phyloP scores from a whole-genome alignment of 1,140 invertebrate genomes.

The Drosophila persimilis region DNA sequence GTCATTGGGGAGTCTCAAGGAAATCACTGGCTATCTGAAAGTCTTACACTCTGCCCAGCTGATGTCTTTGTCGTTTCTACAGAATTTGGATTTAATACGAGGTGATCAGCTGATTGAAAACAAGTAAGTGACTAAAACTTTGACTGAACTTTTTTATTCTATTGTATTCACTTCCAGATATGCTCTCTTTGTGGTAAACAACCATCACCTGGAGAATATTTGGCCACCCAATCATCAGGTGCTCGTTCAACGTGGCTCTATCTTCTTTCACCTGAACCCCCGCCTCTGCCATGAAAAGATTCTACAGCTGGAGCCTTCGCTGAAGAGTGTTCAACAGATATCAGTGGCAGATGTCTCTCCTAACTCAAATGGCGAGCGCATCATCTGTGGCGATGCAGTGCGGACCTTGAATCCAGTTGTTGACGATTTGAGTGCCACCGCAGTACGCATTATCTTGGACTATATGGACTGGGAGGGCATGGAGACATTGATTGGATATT shows the following conservation, averaged over 20 bases:
- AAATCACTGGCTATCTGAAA: slow-evolving; percentile 91
- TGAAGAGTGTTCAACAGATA: slow-evolving; percentile 71
- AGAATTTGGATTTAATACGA: slow-evolving; percentile 82
- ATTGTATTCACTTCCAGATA: slow-evolving; percentile 82
- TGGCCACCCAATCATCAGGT: slow-evolving; percentile 89
- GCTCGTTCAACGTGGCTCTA: slow-evolving; percentile 85
- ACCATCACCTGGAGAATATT: slow-evolving; percentile 95
- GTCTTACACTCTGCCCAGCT: slow-evolving; percentile 90
- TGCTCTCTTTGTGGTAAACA: slow-evolving; percentile 91
- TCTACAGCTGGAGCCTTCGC: slow-evolving; percentile 64
- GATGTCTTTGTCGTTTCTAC: slow-evolving; percentile 90
- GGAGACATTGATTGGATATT: slow-evolving; percentile 89
- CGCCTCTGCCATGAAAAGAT: slow-evolving; percentile 95
- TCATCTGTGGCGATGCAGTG: slow-evolving; percentile 86
- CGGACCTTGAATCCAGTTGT: slow-evolving; percentile 28
- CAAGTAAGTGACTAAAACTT: slow-evolving; percentile 39
- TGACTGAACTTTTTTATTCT: not conserved
- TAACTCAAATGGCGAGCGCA: slow-evolving; percentile 96
- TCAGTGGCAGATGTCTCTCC: slow-evolving; percentile 90
- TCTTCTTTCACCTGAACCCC: slow-evolving; percentile 97
- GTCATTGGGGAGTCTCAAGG: slow-evolving; percentile 88
- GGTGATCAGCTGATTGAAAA: slow-evolving; percentile 65
- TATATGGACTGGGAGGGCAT: slow-evolving; percentile 85
- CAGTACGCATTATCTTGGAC: slow-evolving; percentile 87
- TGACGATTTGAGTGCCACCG: slow-evolving; percentile 82